Evolutionary conservation across 2,113 vertebrate species (phyloP).

Genomic region (Sialia sialis): DNA sequence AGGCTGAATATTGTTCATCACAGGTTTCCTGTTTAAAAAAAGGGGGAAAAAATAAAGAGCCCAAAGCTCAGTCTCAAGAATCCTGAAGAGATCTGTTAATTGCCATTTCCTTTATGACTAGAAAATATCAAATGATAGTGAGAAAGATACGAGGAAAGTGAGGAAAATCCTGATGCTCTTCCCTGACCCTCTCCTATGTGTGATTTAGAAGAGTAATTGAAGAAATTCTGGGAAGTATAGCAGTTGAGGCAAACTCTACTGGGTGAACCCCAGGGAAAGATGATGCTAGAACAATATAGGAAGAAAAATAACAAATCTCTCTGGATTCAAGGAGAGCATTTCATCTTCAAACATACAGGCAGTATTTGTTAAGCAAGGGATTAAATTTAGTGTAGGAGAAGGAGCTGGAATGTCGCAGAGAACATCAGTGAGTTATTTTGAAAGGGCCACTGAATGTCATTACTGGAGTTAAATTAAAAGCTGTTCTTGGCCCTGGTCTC

Average conservation of each 20-base stretch:
- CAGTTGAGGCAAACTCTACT: not conserved
- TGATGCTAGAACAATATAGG: not conserved
- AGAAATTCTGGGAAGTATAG: not conserved
- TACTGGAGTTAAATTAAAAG: not conserved
- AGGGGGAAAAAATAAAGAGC: accelerated
- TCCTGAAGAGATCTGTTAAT: not conserved
- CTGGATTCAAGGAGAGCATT: not conserved
- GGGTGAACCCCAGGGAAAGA: not conserved
- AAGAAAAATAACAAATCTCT: not conserved
- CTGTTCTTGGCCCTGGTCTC: not conserved
- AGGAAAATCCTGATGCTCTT: not conserved
- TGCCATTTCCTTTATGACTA: not conserved
- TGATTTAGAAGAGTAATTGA: not conserved
- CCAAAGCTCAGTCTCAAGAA: accelerated
- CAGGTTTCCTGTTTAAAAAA: not conserved
- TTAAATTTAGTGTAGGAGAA: not conserved
- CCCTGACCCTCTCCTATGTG: not conserved
- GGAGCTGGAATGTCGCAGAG: not conserved
- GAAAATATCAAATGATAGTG: not conserved
- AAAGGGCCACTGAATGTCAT: not conserved
- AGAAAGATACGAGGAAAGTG: not conserved
- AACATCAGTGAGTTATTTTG: not conserved
- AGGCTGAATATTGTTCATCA: not conserved
- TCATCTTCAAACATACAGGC: not conserved
- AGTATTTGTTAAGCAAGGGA: not conserved